Evolutionary conservation across 2,113 vertebrate genomes (phyloP).

Genomic region (Nibea albiflora): DNA sequence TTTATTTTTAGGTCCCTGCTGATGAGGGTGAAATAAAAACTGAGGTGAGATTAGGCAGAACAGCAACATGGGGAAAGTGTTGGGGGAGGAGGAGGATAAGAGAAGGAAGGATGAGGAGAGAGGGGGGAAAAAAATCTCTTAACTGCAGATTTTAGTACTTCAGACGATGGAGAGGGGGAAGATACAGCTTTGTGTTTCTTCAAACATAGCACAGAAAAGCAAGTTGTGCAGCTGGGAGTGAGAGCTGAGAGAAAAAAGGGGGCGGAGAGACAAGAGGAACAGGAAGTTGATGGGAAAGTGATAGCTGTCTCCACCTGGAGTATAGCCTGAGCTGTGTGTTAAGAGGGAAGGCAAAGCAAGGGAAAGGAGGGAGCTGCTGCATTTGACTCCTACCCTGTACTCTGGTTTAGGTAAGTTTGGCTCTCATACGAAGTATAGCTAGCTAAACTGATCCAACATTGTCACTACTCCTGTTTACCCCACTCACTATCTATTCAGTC

Average conservation of each 20-base stretch:
- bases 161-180: constrained; percentile 54
- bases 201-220: constrained; percentile 69
- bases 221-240: constrained; percentile 72
- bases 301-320: constrained; percentile 83
- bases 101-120: constrained; percentile 37
- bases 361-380: constrained; percentile 75
- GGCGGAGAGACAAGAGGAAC: constrained; percentile 74
- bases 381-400: constrained; percentile 66
- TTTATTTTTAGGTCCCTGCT: constrained; percentile 88
- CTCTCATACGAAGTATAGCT: constrained; percentile 64
- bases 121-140: constrained; percentile 36
- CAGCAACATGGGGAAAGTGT: constrained; percentile 73
- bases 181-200: constrained; percentile 71
- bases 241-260: constrained; percentile 66
- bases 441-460: constrained; percentile 84
- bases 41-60: constrained; percentile 83
- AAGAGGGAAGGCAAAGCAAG: constrained; percentile 63
- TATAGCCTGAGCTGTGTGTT: constrained; percentile 72
- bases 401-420: constrained; percentile 80
- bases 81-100: constrained; percentile 47
- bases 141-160: constrained; percentile 73
- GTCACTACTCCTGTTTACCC: constrained; percentile 84
- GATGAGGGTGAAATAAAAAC: constrained; percentile 88
- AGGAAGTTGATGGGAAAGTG: constrained; percentile 83
- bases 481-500: constrained; percentile 88